Base-by-base conservation (phyloP, 2,113 vertebrate species). In the Myodes glareolus region DNA sequence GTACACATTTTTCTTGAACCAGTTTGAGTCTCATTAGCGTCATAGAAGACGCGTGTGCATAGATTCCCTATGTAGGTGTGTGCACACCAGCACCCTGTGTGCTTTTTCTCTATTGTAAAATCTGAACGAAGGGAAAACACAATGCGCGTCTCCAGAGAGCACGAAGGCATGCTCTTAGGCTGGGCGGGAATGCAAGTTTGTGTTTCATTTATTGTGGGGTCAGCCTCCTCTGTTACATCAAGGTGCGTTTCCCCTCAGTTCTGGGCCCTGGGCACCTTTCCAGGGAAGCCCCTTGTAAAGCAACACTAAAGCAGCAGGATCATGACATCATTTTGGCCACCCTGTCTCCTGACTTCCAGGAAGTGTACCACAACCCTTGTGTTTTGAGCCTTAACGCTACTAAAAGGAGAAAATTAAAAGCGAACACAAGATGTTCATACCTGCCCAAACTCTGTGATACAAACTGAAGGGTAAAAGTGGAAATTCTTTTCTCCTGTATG, bases 181-280 rank as follows among this genome's bases (percentile, higher is more conserved):
- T 97, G 86, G 94, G n/a, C 91, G 96, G 86, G 63, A 96, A 82
- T 58, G 61, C 90, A 93, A 93, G 94, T 97, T 94, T 96, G 70
- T 93, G 78, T 97, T 98, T 97, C 96, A 95, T 92, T 97, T 93
- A 96, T 97, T 98, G 92, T 97, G 95, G 86, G 0, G 89, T 97
- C 95, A 85, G 61, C 58, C 88, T 92, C 92, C 95, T 97, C 93
- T 88, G 90, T 63, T 0, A 0, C 58, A 68, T 89, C 95, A 85
- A 92, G 93, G 97, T 97, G 91, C 47, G 81, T 97, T 97, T 98
- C 81, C 73, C 90, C 75, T 94, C 92, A 19, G 3, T 78, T 78
- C 91, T 67, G 91, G 77, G 73, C 95, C 93, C 95, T 97, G 94
- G 98, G 78, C 81, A 96, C 70, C 92, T 93, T 82, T 90, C 92